These are phyloP conservation scores for Rhadinocentrus ornatus DNA, from an alignment of 2,797 vertebrate species.

Conservation along the genomic window DNA sequence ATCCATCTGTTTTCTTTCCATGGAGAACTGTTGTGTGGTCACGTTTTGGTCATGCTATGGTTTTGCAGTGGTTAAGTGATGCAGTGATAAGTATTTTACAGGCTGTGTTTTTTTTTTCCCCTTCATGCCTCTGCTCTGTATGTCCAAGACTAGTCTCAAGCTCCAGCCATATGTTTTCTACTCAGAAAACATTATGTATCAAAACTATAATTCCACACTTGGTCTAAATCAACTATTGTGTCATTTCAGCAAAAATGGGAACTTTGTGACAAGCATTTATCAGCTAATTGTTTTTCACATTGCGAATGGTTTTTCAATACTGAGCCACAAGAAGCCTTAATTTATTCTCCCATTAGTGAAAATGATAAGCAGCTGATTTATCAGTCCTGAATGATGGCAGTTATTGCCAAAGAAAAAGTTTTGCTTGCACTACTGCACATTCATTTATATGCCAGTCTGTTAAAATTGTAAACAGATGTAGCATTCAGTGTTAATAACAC, in stretches of 20 bases:
- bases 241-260: slow-evolving; percentile 3
- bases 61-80: slow-evolving; percentile 58
- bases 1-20: slow-evolving; percentile 38
- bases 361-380: slow-evolving; percentile 59
- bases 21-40: slow-evolving; percentile 51
- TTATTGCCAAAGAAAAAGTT: slow-evolving; percentile 60
- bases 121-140: slow-evolving; percentile 16
- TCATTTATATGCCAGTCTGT: slow-evolving; percentile 37
- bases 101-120: slow-evolving; percentile 23
- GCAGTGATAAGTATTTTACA: slow-evolving; percentile 58
- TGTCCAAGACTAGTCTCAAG: neutral
- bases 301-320: slow-evolving; percentile 34
- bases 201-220: slow-evolving; percentile 2
- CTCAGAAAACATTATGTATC: neutral
- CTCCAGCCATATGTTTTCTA: slow-evolving; percentile 6
- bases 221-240: slow-evolving; percentile 2
- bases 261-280: slow-evolving; percentile 23
- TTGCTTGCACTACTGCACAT: slow-evolving; percentile 39
- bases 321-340: slow-evolving; percentile 45
- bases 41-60: slow-evolving; percentile 52
- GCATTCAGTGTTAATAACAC: slow-evolving; percentile 54
- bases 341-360: slow-evolving; percentile 62
- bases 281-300: slow-evolving; percentile 26
- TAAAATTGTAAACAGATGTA: slow-evolving; percentile 74
- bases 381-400: slow-evolving; percentile 55